Base-by-base conservation (phyloP, 92 coral and sea anemone species). In the Parazoanthus darwini region DNA sequence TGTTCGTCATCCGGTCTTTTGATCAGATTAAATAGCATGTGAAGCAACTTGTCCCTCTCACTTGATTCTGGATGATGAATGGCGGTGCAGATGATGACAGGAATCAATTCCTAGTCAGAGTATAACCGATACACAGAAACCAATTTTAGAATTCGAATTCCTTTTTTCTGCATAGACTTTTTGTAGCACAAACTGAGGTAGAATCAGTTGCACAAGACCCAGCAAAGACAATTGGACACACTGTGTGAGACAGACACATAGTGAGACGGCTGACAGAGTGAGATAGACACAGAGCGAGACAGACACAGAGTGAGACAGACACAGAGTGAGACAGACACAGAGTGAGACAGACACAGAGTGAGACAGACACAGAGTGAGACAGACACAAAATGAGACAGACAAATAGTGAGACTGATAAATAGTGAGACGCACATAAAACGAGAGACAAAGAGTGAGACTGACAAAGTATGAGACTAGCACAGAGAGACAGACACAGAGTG, bases 1-100 rank as follows among this genome's bases (percentile, higher is more conserved):
- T 97, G 99, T 38, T 97, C 99, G 33, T 94, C 97, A 86, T 97
- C 99, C 3, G 99, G 99, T 90, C 99, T 92, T 86, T 97, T 97
- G 51, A 97, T 97, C 20, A 97, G 92, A 82, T 97, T 97, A 74
- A 97, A 96, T 67, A 97, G 51, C 93, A 95, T 93, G 86, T 97
- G 99, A 66, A 97, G 90, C 44, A 97, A 91, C 9, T 89, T 93
- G 85, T 97, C 99, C 91, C 99, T 94, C 86, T 97, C 99, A 75
- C 93, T 95, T 42, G 86, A 90, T 71, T 95, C 97, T 5, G 98
- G 99, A 78, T 97, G 99, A 90, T 97, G 97, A 15, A 97, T 93
- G 10, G 97, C 98, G 14, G 99, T 92, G 80, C 99, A 97, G 38
- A 97, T 92, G 76, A 97, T 97, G 66, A 97, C 94, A 36, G 99